Conservation (phyloP, 2,113 vertebrate genomes). For the Tetrax tetrax region DNA sequence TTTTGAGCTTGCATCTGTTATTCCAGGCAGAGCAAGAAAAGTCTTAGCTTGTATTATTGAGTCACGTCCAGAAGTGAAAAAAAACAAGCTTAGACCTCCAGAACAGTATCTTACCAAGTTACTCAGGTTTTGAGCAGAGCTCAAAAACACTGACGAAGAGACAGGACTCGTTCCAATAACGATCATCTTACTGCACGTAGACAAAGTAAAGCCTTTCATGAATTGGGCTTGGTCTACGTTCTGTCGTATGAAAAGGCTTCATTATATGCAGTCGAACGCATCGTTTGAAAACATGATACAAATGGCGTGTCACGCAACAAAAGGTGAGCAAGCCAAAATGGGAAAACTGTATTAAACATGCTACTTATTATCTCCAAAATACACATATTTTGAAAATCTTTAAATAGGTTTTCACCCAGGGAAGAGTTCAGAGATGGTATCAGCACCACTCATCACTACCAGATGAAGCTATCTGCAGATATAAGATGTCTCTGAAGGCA, state of each 20-base stretch:
- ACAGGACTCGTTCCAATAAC: neutral
- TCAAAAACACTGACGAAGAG: neutral
- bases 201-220: slow-evolving; percentile 8
- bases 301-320: accelerated
- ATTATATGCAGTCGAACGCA: neutral
- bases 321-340: neutral
- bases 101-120: neutral
- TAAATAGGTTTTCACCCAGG: neutral
- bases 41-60: neutral
- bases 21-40: neutral
- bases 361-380: neutral
- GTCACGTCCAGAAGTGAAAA: neutral
- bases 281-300: neutral
- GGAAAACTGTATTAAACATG: neutral
- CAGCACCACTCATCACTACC: neutral
- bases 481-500: neutral
- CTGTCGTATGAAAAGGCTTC: neutral
- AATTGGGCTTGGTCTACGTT: neutral
- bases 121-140: neutral
- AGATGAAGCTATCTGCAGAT: neutral
- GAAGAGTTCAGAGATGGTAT: neutral
- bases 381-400: neutral
- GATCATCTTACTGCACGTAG: slow-evolving; percentile 2
- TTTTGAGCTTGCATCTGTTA: neutral
- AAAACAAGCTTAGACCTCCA: neutral